Conservation (phyloP, 2,797 vertebrate genomes). For the Artibeus jamaicensis region DNA sequence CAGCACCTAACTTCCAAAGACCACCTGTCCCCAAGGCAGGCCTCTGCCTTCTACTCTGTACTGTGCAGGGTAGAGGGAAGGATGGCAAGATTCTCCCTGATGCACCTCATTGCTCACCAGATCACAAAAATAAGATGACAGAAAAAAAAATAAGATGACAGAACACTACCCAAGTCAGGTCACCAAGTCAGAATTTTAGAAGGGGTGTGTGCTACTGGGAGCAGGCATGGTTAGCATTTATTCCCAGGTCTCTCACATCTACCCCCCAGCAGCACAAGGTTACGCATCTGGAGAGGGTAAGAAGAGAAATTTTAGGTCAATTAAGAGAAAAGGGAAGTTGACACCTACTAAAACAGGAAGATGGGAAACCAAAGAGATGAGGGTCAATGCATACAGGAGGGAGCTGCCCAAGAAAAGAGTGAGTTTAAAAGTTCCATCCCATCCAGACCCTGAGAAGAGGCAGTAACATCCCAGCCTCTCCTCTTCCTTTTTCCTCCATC, state of each 20-base stretch:
- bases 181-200: not conserved
- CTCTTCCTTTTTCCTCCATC: not conserved
- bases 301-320: not conserved
- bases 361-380: not conserved
- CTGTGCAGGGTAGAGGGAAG: not conserved
- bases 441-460: not conserved
- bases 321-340: not conserved
- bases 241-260: not conserved
- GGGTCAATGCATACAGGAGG: not conserved
- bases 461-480: not conserved
- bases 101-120: not conserved
- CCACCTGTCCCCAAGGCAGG: not conserved
- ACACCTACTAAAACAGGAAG: not conserved
- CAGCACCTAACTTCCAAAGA: constrained; percentile 60
- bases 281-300: not conserved
- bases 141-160: not conserved
- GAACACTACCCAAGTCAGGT: not conserved
- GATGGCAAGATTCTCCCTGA: not conserved
- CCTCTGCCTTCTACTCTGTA: not conserved
- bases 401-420: not conserved
- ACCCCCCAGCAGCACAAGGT: not conserved
- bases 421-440: not conserved
- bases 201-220: no score
- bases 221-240: not conserved
- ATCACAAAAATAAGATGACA: not conserved